Conservation (phyloP, 2,113 vertebrate genomes). For the Nannospalax galili region DNA sequence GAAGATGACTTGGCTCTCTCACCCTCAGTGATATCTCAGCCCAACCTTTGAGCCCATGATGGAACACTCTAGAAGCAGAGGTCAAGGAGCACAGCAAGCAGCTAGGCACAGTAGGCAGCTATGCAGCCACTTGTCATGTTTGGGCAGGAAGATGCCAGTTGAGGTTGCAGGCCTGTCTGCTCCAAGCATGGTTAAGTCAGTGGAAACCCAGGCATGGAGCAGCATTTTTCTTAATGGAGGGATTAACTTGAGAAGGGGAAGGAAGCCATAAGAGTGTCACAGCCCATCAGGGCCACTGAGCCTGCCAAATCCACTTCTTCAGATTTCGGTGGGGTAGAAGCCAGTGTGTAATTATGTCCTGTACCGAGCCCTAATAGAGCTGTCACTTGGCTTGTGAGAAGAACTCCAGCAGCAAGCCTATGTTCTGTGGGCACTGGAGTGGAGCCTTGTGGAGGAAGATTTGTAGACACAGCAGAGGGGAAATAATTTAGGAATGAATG, state of each 20-base stretch:
- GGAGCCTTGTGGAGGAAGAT: not conserved
- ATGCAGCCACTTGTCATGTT: not conserved
- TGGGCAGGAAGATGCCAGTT: not conserved
- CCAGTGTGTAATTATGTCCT: not conserved
- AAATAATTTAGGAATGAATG: not conserved
- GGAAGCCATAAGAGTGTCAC: not conserved
- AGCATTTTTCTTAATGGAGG: not conserved
- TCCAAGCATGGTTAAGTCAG: not conserved
- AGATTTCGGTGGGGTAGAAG: not conserved
- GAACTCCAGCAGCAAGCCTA: fast-evolving
- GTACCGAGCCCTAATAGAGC: not conserved
- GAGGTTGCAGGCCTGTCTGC: not conserved
- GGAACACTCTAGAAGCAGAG: not conserved
- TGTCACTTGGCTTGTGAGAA: not conserved
- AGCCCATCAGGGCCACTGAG: fast-evolving
- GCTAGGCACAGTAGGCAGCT: not conserved
- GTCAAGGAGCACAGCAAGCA: not conserved
- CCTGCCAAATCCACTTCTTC: not conserved
- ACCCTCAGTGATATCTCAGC: not conserved
- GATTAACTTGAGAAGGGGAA: not conserved
- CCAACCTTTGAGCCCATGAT: not conserved
- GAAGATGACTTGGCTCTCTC: not conserved
- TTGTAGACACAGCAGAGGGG: not conserved
- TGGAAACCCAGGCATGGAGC: not conserved
- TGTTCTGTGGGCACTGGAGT: not conserved